phyloP scores from a whole-genome alignment of 2,113 vertebrate species.

The Elanus axillaris region DNA sequence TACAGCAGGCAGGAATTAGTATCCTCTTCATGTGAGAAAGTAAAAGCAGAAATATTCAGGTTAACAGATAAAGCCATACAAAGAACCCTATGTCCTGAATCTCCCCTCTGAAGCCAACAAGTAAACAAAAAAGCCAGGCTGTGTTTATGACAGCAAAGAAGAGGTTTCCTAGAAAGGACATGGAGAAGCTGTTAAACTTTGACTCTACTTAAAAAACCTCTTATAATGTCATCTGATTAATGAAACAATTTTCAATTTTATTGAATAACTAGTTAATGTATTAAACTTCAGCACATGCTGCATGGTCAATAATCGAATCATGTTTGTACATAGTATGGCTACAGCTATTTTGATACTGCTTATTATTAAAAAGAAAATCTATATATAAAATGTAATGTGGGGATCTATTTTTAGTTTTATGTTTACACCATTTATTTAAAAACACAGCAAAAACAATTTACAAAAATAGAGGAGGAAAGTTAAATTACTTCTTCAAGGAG shows the following conservation, averaged over 20 bases:
- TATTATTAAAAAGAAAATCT: background rate
- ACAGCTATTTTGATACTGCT: background rate
- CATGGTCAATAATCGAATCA: background rate
- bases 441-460: background rate
- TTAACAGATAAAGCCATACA: background rate
- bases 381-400: background rate
- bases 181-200: background rate
- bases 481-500: conserved; percentile 36
- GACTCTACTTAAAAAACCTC: background rate
- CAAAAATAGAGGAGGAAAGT: background rate
- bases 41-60: background rate
- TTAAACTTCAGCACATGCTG: background rate
- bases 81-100: background rate
- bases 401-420: background rate
- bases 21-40: background rate
- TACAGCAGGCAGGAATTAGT: background rate
- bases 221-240: background rate
- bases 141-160: background rate
- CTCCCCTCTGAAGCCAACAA: background rate
- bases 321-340: background rate
- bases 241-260: background rate
- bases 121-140: background rate
- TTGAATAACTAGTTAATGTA: background rate
- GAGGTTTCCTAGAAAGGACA: background rate
- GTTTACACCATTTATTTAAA: background rate